These are phyloP conservation scores for Hyperoplus lanceolatus DNA, from an alignment of 2,797 vertebrate species.

Conservation along the genomic window DNA sequence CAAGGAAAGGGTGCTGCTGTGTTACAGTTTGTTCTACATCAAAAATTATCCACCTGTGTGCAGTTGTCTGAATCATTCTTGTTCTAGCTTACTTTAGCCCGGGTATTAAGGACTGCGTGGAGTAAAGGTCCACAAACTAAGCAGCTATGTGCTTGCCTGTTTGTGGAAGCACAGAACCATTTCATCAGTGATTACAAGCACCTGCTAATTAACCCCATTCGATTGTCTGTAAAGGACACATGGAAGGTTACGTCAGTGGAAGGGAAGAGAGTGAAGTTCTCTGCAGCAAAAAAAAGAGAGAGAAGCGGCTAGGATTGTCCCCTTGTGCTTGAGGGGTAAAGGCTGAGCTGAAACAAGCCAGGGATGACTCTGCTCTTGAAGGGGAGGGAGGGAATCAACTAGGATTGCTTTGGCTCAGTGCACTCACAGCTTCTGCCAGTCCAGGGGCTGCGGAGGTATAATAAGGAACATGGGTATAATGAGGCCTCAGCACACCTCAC, in stretches of 20 bases:
- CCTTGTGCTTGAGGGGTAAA: slow-evolving; percentile 60
- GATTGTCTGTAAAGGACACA: slow-evolving; percentile 40
- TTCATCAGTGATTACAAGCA: slow-evolving; percentile 35
- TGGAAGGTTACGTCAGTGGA: slow-evolving; percentile 54
- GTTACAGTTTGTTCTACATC: slow-evolving; percentile 15
- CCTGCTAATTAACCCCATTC: slow-evolving; percentile 57
- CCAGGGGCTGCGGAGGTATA: slow-evolving; percentile 72
- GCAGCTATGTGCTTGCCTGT: slow-evolving; percentile 40
- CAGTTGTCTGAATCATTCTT: slow-evolving; percentile 40
- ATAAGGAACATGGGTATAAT: slow-evolving; percentile 75
- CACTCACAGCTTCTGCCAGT: slow-evolving; percentile 66
- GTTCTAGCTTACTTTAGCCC: slow-evolving; percentile 27
- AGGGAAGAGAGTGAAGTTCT: slow-evolving; percentile 60
- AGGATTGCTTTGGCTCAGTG: slow-evolving; percentile 80
- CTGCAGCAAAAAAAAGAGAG: slow-evolving; percentile 43
- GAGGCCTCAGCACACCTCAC: slow-evolving; percentile 67
- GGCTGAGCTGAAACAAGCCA: slow-evolving; percentile 67
- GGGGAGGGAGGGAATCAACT: slow-evolving; percentile 79
- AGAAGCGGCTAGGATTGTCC: slow-evolving; percentile 54
- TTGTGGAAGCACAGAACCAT: slow-evolving; percentile 10
- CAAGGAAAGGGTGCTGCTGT: slow-evolving; percentile 21
- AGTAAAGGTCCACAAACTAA: slow-evolving; percentile 41
- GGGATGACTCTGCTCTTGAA: slow-evolving; percentile 77
- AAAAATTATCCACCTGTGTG: slow-evolving; percentile 35
- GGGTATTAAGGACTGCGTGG: slow-evolving; percentile 30